phyloP scores from a whole-genome alignment of 2,888 invertebrate genomes.

The Parnassius mnemosyne region DNA sequence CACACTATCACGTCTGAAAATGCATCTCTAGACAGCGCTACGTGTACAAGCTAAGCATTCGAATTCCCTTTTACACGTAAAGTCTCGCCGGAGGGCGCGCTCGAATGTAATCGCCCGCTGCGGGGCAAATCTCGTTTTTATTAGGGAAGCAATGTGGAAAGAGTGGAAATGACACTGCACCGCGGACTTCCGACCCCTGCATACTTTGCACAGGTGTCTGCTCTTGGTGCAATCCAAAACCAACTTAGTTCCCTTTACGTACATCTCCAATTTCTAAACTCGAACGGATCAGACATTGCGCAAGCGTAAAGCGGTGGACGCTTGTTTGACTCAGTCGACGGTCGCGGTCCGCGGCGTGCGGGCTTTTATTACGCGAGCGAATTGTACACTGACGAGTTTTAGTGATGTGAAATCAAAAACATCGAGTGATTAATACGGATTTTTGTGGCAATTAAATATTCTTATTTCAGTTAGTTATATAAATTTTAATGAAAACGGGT shows the following conservation, averaged over 20 bases:
- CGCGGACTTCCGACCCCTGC: slow-evolving; percentile 71
- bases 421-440: slow-evolving; percentile 37
- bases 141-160: slow-evolving; percentile 71
- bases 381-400: slow-evolving; percentile 26
- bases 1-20: not conserved
- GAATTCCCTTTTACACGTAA: slow-evolving; percentile 8
- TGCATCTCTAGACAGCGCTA: slow-evolving; percentile 6
- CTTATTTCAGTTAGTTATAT: too few relatives aligned
- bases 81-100: slow-evolving; percentile 27
- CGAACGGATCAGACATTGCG: slow-evolving; percentile 39
- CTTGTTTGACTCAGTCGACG: slow-evolving; percentile 51
- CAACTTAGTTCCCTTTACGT: slow-evolving; percentile 32
- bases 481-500: not conserved
- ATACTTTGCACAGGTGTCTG: slow-evolving; percentile 71
- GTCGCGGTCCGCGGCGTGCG: slow-evolving; percentile 44
- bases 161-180: slow-evolving; percentile 78
- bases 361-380: slow-evolving; percentile 37
- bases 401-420: slow-evolving; percentile 55
- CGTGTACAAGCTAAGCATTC: slow-evolving; percentile 11
- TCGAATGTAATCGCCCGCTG: slow-evolving; percentile 38
- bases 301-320: slow-evolving; percentile 42
- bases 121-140: slow-evolving; percentile 72
- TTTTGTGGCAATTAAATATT: slow-evolving; percentile 1
- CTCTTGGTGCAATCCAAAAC: slow-evolving; percentile 26
- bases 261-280: slow-evolving; percentile 39